Conservation (phyloP, 2,113 vertebrate genomes). For the Indri indri region DNA sequence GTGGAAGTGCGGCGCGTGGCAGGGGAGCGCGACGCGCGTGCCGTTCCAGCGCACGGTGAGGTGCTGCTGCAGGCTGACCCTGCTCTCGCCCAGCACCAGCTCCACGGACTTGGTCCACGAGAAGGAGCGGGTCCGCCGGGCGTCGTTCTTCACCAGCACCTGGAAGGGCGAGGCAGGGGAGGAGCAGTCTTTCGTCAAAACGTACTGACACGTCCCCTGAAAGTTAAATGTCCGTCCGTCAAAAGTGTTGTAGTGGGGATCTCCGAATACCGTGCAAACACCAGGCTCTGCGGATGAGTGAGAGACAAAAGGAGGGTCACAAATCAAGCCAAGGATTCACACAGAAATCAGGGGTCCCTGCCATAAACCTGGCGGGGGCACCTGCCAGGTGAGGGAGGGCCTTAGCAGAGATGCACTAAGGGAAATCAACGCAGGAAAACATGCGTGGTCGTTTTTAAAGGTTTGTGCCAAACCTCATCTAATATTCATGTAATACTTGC, state of each 20-base stretch:
- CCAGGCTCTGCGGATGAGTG: constrained; percentile 92
- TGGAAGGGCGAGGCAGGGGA: constrained; percentile 92
- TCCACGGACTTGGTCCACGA: constrained; percentile 99
- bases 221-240: constrained; percentile 99
- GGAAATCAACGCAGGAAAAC: not conserved
- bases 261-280: constrained; percentile 98
- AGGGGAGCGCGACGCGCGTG: constrained; percentile 93
- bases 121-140: constrained; percentile 95
- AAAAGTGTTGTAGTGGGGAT: constrained; percentile 99
- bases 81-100: constrained; percentile 87
- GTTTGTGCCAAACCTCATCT: not conserved
- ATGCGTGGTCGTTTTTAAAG: not conserved
- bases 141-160: constrained; percentile 98
- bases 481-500: not conserved
- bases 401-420: not conserved
- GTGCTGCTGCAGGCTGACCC: constrained; percentile 96
- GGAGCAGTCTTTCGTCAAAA: constrained; percentile 95
- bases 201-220: constrained; percentile 98
- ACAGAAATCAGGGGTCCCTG: constrained; percentile 3
- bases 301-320: constrained; percentile 84
- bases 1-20: constrained; percentile 90
- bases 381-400: not conserved
- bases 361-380: not conserved
- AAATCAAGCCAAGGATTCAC: not conserved
- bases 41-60: constrained; percentile 96